Evolutionary conservation across 2,888 invertebrate genomes (phyloP).

Genomic region (Meteorus cinctellus): DNA sequence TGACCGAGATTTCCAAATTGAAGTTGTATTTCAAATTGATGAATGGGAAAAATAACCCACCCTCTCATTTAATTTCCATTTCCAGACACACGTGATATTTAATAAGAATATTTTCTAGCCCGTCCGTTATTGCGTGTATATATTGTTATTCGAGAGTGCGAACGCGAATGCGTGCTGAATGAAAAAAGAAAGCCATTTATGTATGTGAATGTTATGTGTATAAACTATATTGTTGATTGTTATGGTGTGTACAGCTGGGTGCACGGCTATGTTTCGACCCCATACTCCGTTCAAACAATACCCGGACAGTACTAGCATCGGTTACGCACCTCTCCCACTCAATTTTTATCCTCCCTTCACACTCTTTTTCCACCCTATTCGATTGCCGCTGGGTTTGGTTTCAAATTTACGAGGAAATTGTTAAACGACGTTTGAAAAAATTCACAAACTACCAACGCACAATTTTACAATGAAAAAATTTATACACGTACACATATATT

Average conservation of each 20-base stretch:
- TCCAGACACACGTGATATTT: no score
- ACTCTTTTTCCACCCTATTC: conserved; percentile 13
- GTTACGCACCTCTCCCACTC: conserved; percentile 44
- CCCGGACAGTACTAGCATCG: conserved; percentile 46
- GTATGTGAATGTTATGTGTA: not conserved
- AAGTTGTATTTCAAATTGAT: no score
- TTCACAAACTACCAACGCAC: conserved; percentile 55
- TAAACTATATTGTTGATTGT: conserved; percentile 10
- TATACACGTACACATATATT: conserved; percentile 35
- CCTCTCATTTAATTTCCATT: no score
- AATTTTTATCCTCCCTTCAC: conserved; percentile 19
- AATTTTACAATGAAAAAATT: conserved; percentile 55
- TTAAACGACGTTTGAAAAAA: conserved; percentile 65
- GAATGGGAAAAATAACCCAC: no score
- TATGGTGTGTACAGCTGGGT: conserved; percentile 29
- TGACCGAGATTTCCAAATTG: no score
- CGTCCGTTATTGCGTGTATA: not conserved
- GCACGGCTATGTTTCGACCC: conserved; percentile 49
- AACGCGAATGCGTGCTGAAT: not conserved
- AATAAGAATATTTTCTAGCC: no score
- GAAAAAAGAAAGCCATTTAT: not conserved
- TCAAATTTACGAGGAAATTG: conserved; percentile 61
- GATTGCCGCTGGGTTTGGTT: not conserved
- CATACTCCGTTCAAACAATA: conserved; percentile 51
- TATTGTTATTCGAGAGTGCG: not conserved